These are phyloP conservation scores for Myotis vivesi DNA, from an alignment of 2,797 vertebrate species.

Conservation along the genomic window DNA sequence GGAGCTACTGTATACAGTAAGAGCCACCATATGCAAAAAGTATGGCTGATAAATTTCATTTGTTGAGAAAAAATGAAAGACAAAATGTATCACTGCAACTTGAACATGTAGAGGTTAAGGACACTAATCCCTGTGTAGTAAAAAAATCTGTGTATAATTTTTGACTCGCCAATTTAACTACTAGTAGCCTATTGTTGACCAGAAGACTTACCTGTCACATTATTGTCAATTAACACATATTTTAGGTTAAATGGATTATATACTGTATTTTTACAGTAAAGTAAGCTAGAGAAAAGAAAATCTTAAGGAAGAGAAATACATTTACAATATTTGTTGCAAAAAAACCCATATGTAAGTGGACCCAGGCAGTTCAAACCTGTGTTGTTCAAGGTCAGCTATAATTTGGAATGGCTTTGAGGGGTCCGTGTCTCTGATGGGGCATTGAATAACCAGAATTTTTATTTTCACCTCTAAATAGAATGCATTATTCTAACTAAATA, in stretches of 20 bases:
- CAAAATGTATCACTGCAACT: background rate
- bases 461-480: slow-evolving; percentile 45
- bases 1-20: background rate
- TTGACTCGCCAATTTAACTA: background rate
- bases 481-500: slow-evolving; percentile 15
- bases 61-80: slow-evolving; percentile 47
- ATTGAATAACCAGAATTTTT: slow-evolving; percentile 23
- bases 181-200: background rate
- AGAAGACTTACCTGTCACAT: background rate
- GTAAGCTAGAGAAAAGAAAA: background rate
- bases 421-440: background rate
- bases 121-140: background rate
- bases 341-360: background rate
- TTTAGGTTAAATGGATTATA: background rate
- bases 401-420: background rate
- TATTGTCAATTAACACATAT: background rate
- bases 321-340: background rate
- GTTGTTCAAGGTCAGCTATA: background rate
- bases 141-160: background rate
- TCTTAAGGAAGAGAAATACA: background rate
- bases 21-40: background rate
- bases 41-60: slow-evolving; percentile 49
- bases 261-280: background rate
- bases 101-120: background rate
- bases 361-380: background rate